Percentiles rank a stretch among this genome's conserved stretches.
These are phyloP conservation scores for Plodia interpunctella DNA, from an alignment of 1,140 invertebrate genomes.

Conservation along the genomic window DNA sequence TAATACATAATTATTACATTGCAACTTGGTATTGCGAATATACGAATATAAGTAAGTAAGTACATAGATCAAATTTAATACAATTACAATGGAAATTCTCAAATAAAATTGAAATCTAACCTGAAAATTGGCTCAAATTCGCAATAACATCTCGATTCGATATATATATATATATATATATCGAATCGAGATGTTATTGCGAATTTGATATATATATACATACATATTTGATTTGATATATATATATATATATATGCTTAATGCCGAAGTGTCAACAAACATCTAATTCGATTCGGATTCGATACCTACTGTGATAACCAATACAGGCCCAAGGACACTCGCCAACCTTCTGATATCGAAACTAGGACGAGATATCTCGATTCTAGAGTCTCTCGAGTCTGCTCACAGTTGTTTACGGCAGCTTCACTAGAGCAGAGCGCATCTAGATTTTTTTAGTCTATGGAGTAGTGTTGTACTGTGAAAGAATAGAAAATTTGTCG, in stretches of 20 bases:
- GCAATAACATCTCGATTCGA: neutral
- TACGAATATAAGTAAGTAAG: no score
- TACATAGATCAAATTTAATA: no score
- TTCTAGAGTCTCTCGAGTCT: neutral
- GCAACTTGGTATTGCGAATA: no score
- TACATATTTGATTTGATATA: no score
- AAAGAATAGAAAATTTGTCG: neutral
- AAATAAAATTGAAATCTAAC: neutral
- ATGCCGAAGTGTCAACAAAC: neutral
- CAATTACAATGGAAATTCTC: no score
- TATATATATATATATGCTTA: no score
- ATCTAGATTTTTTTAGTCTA: neutral
- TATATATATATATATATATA: no score
- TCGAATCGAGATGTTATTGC: no score
- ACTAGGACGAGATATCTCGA: neutral
- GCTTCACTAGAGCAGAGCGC: neutral
- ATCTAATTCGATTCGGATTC: neutral
- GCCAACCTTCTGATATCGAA: neutral
- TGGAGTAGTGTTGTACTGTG: neutral
- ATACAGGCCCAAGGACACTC: neutral
- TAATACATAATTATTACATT: no score
- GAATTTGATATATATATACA: no score
- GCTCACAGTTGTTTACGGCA: neutral
- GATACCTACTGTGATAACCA: neutral
- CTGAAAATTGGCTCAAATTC: neutral